These are phyloP conservation scores for Penaeus indicus DNA, from an alignment of 1,140 invertebrate species.

Conservation along the genomic window DNA sequence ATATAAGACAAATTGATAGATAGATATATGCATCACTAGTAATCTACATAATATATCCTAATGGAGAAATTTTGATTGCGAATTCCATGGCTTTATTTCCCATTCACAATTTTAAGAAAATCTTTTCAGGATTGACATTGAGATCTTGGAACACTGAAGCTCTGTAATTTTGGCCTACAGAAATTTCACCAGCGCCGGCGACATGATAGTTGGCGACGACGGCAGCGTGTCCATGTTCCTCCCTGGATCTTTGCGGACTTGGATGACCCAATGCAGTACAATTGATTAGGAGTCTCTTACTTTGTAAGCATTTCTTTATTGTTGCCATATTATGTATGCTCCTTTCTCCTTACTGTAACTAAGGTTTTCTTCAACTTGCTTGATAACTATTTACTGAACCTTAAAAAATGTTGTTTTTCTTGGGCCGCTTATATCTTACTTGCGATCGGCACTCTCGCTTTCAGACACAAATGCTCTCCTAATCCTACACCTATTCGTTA, in stretches of 20 bases:
- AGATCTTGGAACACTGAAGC: neutral
- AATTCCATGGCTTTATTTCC: too few relatives aligned
- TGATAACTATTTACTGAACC: too few relatives aligned
- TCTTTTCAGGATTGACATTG: conserved; percentile 28
- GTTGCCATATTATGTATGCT: neutral
- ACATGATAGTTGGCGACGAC: conserved; percentile 22
- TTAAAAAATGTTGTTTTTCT: too few relatives aligned
- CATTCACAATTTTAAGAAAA: too few relatives aligned
- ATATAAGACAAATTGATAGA: too few relatives aligned
- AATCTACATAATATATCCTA: too few relatives aligned
- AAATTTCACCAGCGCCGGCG: conserved; percentile 27
- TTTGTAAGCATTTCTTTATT: neutral
- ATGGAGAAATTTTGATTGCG: too few relatives aligned
- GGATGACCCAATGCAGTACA: conserved; percentile 48
- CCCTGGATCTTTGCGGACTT: conserved; percentile 44
- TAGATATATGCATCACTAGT: too few relatives aligned
- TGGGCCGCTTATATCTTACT: too few relatives aligned
- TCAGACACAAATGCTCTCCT: too few relatives aligned
- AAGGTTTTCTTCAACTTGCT: neutral
- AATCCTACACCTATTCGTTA: too few relatives aligned
- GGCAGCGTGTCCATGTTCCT: conserved; percentile 27
- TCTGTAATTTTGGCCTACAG: neutral
- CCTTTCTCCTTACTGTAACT: neutral
- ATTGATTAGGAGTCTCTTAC: neutral
- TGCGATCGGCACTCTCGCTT: too few relatives aligned